Evolutionary conservation across 2,888 invertebrate species (phyloP).

Genomic region (Ophonus ardosiacus): DNA sequence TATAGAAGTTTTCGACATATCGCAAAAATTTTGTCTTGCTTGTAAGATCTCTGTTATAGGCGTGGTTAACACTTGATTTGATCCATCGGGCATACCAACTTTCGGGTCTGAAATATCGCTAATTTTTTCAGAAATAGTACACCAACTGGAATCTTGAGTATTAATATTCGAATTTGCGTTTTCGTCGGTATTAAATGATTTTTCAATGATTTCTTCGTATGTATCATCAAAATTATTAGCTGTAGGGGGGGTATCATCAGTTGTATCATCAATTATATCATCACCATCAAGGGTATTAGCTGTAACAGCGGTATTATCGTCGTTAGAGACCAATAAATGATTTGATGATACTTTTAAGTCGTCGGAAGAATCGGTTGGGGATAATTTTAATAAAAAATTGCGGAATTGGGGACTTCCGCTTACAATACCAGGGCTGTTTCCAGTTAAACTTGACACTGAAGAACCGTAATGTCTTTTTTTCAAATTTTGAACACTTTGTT

Average conservation of each 20-base stretch:
- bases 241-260: not conserved
- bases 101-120: not conserved
- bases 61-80: not conserved
- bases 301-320: too few relatives aligned
- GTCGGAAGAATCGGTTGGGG: not conserved
- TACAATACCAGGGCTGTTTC: not conserved
- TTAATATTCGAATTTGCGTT: not conserved
- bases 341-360: too few relatives aligned
- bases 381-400: not conserved
- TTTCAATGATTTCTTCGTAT: not conserved
- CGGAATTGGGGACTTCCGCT: constrained; percentile 1
- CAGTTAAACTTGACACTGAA: not conserved
- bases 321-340: too few relatives aligned
- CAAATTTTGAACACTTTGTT: not conserved
- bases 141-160: not conserved
- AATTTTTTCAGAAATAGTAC: not conserved
- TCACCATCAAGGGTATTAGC: not conserved
- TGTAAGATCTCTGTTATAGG: not conserved
- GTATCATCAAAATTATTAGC: not conserved
- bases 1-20: not conserved
- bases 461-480: not conserved
- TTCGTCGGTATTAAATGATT: not conserved
- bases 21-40: not conserved
- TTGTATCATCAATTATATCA: not conserved
- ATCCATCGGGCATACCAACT: not conserved